Evolutionary conservation across 1,140 invertebrate species (phyloP).

Genomic region (Drosophila bifasciata): DNA sequence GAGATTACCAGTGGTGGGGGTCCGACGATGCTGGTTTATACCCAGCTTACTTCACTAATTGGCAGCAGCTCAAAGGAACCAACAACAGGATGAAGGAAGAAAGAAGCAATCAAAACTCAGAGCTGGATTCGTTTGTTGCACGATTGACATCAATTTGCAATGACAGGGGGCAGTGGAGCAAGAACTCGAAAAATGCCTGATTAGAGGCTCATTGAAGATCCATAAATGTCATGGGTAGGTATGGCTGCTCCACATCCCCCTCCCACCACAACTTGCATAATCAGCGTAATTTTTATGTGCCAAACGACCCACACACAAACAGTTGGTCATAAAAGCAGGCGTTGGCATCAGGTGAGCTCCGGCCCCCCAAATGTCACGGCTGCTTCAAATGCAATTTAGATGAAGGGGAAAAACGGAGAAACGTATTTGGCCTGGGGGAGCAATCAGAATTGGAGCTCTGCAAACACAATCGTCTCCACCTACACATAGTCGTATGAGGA

Average conservation of each 20-base stretch:
- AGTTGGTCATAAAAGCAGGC: conserved; percentile 46
- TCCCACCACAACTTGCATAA: conserved; percentile 57
- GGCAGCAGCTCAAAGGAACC: conserved; percentile 25
- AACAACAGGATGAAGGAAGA: conserved; percentile 7
- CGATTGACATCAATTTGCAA: conserved; percentile 62
- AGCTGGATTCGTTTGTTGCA: conserved; percentile 39
- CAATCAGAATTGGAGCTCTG: conserved; percentile 58
- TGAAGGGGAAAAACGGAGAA: conserved; percentile 47
- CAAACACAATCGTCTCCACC: not conserved
- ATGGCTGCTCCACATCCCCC: not conserved
- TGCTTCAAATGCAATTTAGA: conserved; percentile 67
- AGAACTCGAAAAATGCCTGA: conserved; percentile 33
- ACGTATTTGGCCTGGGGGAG: conserved; percentile 73
- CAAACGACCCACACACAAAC: conserved; percentile 2
- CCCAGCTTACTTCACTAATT: conserved; percentile 48
- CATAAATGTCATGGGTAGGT: conserved; percentile 52
- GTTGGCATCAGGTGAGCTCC: conserved; percentile 46
- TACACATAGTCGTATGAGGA: not conserved
- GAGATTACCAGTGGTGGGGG: conserved; percentile 5
- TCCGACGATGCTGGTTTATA: conserved; percentile 18
- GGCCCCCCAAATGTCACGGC: conserved; percentile 15
- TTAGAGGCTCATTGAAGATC: conserved; percentile 69
- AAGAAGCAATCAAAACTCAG: conserved; percentile 55
- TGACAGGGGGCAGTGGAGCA: conserved; percentile 35
- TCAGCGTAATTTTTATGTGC: conserved; percentile 55